Evolutionary conservation across 2,113 vertebrate genomes (phyloP).

Genomic region (Amphilophus citrinellus): DNA sequence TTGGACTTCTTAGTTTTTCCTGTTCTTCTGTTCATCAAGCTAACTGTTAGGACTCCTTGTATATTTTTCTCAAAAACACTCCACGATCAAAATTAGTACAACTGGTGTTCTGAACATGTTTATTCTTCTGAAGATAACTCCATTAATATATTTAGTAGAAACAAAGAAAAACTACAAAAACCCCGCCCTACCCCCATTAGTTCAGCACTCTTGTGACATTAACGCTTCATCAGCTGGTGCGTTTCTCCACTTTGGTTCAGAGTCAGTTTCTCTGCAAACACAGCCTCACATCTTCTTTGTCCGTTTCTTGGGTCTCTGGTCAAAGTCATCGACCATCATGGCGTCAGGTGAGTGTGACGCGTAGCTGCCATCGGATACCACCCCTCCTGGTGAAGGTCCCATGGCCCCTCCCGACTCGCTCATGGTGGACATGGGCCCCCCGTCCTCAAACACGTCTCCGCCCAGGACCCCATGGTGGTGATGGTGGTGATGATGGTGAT

Average conservation of each 20-base stretch:
- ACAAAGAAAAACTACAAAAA: slow-evolving; percentile 29
- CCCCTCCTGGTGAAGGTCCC: slow-evolving; percentile 87
- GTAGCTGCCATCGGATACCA: slow-evolving; percentile 91
- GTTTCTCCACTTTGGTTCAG: background rate
- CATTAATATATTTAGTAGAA: slow-evolving; percentile 16
- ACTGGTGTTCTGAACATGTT: slow-evolving; percentile 9
- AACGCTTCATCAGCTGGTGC: background rate
- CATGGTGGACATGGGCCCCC: slow-evolving; percentile 95
- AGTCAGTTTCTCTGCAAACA: background rate
- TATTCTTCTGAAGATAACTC: slow-evolving; percentile 32
- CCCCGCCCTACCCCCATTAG: background rate
- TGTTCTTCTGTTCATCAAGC: slow-evolving; percentile 21
- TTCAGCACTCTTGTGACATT: background rate
- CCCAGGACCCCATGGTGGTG: slow-evolving; percentile 85
- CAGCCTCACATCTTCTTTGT: slow-evolving; percentile 89
- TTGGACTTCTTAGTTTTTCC: slow-evolving; percentile 25
- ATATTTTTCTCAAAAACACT: slow-evolving; percentile 6
- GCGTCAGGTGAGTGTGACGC: slow-evolving; percentile 95
- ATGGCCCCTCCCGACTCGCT: slow-evolving; percentile 89
- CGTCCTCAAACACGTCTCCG: slow-evolving; percentile 94
- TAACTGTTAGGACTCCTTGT: slow-evolving; percentile 1
- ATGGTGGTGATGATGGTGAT: slow-evolving; percentile 65
- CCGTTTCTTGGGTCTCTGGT: slow-evolving; percentile 93
- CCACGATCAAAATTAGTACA: slow-evolving; percentile 31
- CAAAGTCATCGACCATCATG: slow-evolving; percentile 93